Percentiles rank a stretch among this genome's conserved stretches.
Conservation (phyloP, 2,888 invertebrate species). For the Polydrusus cervinus region DNA sequence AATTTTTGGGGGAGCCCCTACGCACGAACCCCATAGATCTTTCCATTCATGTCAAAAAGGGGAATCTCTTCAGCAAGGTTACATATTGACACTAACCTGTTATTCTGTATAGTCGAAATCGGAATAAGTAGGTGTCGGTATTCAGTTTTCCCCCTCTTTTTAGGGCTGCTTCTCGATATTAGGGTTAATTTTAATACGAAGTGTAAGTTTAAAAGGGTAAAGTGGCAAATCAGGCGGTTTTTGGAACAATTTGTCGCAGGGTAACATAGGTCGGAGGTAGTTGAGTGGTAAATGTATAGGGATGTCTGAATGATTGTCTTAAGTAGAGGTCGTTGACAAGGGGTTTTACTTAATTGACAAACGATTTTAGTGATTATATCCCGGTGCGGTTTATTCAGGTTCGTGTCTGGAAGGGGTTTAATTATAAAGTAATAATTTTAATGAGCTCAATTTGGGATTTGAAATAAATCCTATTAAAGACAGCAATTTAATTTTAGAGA, state of each 20-base stretch:
- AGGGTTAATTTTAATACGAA: constrained; percentile 52
- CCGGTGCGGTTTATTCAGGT: not conserved
- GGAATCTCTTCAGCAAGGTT: constrained; percentile 56
- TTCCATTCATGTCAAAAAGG: constrained; percentile 53
- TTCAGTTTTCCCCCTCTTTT: constrained; percentile 49
- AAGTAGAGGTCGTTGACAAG: constrained; percentile 34
- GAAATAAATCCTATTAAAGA: no score
- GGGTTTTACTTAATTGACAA: constrained; percentile 22
- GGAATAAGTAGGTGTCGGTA: constrained; percentile 40
- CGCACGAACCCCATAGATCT: constrained; percentile 56
- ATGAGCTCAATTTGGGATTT: no score
- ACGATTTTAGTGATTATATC: not conserved
- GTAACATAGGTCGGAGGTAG: constrained; percentile 42
- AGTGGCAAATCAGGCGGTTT: constrained; percentile 45
- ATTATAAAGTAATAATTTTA: not conserved
- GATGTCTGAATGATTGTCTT: constrained; percentile 21
- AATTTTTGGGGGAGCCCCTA: constrained; percentile 57
- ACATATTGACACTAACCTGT: constrained; percentile 58
- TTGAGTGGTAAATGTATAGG: constrained; percentile 33
- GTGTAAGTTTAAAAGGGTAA: constrained; percentile 49
- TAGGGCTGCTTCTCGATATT: constrained; percentile 46
- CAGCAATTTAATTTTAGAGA: no score
- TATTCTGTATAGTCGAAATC: constrained; percentile 52
- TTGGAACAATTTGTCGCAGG: constrained; percentile 44
- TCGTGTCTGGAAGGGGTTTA: not conserved